phyloP scores from a whole-genome alignment of 2,797 vertebrate genomes.

The Notolepis coatsorum region DNA sequence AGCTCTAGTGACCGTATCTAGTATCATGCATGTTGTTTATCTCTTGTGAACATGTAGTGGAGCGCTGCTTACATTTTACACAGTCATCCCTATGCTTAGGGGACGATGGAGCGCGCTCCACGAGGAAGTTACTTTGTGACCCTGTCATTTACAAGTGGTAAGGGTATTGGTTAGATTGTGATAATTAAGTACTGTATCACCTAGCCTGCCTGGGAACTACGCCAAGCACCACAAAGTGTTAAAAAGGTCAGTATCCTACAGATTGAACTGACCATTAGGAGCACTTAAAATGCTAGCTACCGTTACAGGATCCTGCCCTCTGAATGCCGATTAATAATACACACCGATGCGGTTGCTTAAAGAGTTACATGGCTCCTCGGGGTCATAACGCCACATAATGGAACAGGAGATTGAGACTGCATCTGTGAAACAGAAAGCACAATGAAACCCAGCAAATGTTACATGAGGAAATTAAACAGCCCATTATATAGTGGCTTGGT shows the following conservation, averaged over 20 bases:
- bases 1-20: slow-evolving; percentile 4
- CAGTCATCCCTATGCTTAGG: background rate
- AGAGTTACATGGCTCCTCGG: slow-evolving; percentile 20
- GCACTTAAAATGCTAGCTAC: slow-evolving; percentile 19
- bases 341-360: slow-evolving; percentile 30
- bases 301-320: slow-evolving; percentile 36
- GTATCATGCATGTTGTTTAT: slow-evolving; percentile 8
- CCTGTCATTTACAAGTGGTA: background rate
- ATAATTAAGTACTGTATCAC: background rate
- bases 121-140: background rate
- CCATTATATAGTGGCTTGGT: slow-evolving; percentile 22
- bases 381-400: slow-evolving; percentile 34
- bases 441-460: background rate
- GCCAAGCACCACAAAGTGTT: background rate
- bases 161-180: slow-evolving; percentile 7
- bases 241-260: background rate
- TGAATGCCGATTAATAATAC: slow-evolving; percentile 57
- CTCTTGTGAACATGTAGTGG: background rate
- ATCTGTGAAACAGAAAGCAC: slow-evolving; percentile 17
- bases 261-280: slow-evolving; percentile 4
- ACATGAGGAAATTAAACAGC: background rate
- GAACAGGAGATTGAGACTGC: slow-evolving; percentile 17
- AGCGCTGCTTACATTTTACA: background rate
- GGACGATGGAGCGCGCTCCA: background rate
- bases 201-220: background rate